These are phyloP conservation scores for Gorsachius goisagi DNA, from an alignment of 2,113 vertebrate species.

Conservation along the genomic window DNA sequence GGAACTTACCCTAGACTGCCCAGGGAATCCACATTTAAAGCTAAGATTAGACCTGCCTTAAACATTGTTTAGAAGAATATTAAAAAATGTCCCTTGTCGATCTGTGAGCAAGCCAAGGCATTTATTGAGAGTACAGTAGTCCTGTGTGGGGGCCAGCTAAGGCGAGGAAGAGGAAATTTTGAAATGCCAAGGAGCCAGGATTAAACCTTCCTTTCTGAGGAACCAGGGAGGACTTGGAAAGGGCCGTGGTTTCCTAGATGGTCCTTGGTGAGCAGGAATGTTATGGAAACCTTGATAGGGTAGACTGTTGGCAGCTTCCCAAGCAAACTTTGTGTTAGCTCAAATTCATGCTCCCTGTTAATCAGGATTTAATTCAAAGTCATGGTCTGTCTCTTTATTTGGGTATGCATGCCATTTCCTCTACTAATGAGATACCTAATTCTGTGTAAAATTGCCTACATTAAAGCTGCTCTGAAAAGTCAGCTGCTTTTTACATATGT, in stretches of 20 bases:
- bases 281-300: background rate
- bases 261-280: background rate
- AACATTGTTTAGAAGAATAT: background rate
- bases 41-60: background rate
- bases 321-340: background rate
- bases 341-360: background rate
- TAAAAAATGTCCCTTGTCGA: background rate
- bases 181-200: background rate
- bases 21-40: background rate
- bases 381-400: background rate
- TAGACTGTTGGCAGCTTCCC: background rate
- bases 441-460: background rate
- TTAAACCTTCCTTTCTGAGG: background rate
- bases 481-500: background rate
- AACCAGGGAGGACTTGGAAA: background rate
- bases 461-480: background rate
- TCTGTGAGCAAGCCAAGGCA: background rate
- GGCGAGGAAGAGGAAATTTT: background rate
- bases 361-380: background rate
- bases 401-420: background rate
- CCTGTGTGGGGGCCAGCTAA: no score
- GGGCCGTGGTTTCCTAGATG: background rate
- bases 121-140: accelerated
- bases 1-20: background rate
- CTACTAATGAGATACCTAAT: background rate